Percentiles rank a stretch among this genome's conserved stretches.
Conservation (phyloP, 2,888 invertebrate genomes). For the Sphaerophoria taeniata region DNA sequence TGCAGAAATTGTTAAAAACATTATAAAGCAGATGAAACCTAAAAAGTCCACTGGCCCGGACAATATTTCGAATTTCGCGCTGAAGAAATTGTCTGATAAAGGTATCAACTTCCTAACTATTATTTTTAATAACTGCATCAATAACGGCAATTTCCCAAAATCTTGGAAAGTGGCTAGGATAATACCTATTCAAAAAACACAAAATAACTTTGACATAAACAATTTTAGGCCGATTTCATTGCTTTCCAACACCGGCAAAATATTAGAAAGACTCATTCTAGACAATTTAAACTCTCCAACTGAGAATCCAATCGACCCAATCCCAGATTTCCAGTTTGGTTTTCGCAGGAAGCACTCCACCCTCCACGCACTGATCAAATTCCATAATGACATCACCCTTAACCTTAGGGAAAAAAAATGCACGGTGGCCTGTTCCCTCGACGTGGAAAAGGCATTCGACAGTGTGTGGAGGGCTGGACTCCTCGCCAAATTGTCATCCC, state of each 20-base stretch:
- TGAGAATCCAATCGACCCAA: no score
- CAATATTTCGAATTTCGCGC: neutral
- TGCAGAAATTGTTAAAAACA: neutral
- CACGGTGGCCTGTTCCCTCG: no score
- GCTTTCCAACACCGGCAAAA: no score
- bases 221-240: no score
- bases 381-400: no score
- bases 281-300: no score
- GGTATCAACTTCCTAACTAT: neutral
- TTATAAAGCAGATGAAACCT: neutral
- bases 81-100: neutral
- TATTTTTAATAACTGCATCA: neutral
- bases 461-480: neutral
- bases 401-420: no score
- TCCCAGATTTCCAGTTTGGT: no score
- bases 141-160: neutral
- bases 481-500: neutral
- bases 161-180: neutral
- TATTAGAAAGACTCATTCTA: no score
- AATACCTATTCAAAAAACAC: neutral
- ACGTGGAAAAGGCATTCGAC: no score
- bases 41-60: neutral
- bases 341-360: no score
- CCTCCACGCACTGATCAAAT: neutral
- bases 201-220: slow-evolving; percentile 2